A percentile compares a stretch with the other conserved stretches of the same genome.
Conservation (phyloP, 2,888 invertebrate species). For the Agrenia bidenticulata region DNA sequence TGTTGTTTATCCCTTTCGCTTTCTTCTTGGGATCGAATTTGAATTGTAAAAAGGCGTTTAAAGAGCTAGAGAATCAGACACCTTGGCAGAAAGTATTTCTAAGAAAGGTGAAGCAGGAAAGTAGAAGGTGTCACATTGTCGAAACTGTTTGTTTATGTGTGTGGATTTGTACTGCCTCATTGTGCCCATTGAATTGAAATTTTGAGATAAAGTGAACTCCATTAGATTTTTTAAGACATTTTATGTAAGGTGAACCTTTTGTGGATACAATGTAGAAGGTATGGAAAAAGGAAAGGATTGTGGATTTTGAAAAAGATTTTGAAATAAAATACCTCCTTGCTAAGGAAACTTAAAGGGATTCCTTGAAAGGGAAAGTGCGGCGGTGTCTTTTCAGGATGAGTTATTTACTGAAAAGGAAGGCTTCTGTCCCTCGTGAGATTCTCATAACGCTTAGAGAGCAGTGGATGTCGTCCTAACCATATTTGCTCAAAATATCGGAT, state of each 20-base stretch:
- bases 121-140: slow-evolving; percentile 26
- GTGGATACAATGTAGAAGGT: too few species aligned
- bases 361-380: slow-evolving; percentile 7
- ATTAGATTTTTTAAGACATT: neutral
- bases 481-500: slow-evolving; percentile 33
- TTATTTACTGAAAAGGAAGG: slow-evolving; percentile 3
- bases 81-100: neutral
- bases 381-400: neutral
- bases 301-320: too few species aligned
- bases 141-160: slow-evolving; percentile 2
- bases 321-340: too few species aligned
- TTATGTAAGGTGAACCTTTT: slow-evolving; percentile 1
- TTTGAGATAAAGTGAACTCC: too few species aligned
- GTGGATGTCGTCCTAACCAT: slow-evolving; percentile 19
- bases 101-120: slow-evolving; percentile 7
- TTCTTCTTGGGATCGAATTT: neutral
- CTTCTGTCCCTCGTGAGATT: too few species aligned
- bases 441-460: too few species aligned
- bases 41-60: neutral
- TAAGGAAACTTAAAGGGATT: slow-evolving; percentile 5
- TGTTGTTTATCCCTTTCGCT: slow-evolving; percentile 2
- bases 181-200: too few species aligned
- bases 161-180: neutral
- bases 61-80: neutral
- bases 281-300: too few species aligned